These are phyloP conservation scores for Acanthosepion lycidas DNA, from an alignment of 2,888 invertebrate genomes.

Conservation along the genomic window DNA sequence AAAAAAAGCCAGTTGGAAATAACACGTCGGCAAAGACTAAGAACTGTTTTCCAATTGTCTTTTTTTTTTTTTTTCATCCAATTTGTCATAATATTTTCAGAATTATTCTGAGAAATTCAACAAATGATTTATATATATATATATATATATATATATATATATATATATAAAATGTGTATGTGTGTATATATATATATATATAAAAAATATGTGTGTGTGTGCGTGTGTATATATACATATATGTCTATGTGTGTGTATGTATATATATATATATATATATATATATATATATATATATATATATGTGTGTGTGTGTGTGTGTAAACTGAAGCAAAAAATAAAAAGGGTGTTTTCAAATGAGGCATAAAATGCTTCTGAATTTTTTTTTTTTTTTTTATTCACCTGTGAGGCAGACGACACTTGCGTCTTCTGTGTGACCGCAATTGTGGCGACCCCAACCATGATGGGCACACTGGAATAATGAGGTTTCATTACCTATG, in stretches of 20 bases:
- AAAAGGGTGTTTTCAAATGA: too few species aligned
- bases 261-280: neutral
- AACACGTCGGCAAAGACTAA: too few species aligned
- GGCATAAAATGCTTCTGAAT: neutral
- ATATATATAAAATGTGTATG: neutral
- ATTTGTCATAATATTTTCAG: too few species aligned
- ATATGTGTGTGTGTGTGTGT: neutral
- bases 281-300: neutral
- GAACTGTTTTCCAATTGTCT: too few species aligned
- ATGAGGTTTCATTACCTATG: constrained; percentile 57
- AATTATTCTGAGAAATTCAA: neutral
- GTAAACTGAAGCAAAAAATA: too few species aligned
- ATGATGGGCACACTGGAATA: constrained; percentile 56
- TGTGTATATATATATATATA: neutral
- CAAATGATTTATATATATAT: neutral
- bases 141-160: neutral
- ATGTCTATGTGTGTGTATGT: too few species aligned
- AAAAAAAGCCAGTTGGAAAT: too few species aligned
- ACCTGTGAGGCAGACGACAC: constrained; percentile 56
- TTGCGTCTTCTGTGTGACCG: constrained; percentile 61
- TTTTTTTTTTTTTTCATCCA: too few species aligned
- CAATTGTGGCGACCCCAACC: constrained; percentile 59
- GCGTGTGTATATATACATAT: neutral
- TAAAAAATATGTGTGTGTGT: neutral
- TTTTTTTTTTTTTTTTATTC: neutral